Evolutionary conservation across 2,113 vertebrate genomes (phyloP), one percentile per base, ranked within the genome.

Genomic region (Ceyx cyanopectus): DNA sequence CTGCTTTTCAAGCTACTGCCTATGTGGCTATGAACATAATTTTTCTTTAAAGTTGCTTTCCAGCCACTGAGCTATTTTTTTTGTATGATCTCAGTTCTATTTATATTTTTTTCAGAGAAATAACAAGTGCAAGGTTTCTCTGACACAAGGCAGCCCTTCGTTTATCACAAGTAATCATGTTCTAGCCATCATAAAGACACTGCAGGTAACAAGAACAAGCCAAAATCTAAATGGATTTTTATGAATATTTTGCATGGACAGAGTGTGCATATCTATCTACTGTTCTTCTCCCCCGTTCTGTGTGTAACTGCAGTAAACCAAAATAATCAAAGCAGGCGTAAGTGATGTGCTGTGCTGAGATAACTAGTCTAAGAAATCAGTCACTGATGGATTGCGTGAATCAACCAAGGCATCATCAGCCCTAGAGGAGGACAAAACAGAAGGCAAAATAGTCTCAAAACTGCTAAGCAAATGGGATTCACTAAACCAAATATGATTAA

Each of bases 11-110:
- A 96, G 91, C 77, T 95, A 73, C 86, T 93, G 83, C 67, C 32
- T 94, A 58, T 67, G 63, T 96, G 30, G 37, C 85, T 96, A 56
- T 74, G 72, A 95, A 87, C 76, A 96, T 93, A 9, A 91, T 97
- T 98, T 98, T 97, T 96, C 81, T 96, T 96, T 96, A 95, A 96
- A 94, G 89, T 89, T 96, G 41, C 76, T 90, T 97, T 97, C 87
- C 69, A 95, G 75, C 57, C 93, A 84, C 14, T 74, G 76, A 94
- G 76, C 34, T 95, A 21, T 77, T 94, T 97, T 85, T 85, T 82
- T 81, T 85, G 73, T 88, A 54, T 92, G 90, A 32, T 3, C 34
- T 95, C 13, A 69, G 10, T 92, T 96, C 65, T 96, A 91, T 96
- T 95, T 97, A 63, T 94, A 95, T 29, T 89, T 96, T 50, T 95